These are phyloP conservation scores for Teleopsis dalmanni DNA, from an alignment of 1,140 invertebrate genomes.

Conservation along the genomic window DNA sequence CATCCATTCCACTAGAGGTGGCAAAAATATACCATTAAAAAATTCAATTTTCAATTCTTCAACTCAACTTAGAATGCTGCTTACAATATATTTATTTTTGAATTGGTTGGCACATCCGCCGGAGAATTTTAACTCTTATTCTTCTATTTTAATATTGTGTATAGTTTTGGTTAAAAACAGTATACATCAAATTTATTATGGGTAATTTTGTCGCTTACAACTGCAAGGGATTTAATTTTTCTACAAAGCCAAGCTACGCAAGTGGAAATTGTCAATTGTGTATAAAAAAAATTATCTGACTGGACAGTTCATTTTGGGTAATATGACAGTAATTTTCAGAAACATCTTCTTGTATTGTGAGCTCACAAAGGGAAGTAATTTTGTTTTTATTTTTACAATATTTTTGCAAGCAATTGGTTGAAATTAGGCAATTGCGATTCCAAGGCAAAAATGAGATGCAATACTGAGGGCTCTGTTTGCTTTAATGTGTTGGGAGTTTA, in stretches of 20 bases:
- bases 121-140: not conserved
- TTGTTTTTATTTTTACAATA: no score
- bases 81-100: constrained; percentile 5
- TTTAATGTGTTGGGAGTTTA: no score
- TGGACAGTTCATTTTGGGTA: no score
- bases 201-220: not conserved
- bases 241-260: not conserved
- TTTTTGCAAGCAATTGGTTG: no score
- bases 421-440: no score
- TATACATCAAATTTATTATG: constrained; percentile 4
- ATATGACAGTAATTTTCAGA: no score
- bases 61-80: not conserved
- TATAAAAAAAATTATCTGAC: not conserved
- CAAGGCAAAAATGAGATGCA: no score
- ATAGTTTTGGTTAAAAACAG: constrained; percentile 1
- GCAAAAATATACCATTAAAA: no score
- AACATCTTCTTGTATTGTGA: no score
- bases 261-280: not conserved
- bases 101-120: not conserved
- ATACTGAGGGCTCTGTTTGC: no score
- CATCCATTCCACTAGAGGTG: no score
- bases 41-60: not conserved
- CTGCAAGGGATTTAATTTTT: not conserved
- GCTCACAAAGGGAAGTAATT: no score
- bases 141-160: not conserved